phyloP scores from a whole-genome alignment of 2,888 invertebrate genomes.

The Theretra japonica region DNA sequence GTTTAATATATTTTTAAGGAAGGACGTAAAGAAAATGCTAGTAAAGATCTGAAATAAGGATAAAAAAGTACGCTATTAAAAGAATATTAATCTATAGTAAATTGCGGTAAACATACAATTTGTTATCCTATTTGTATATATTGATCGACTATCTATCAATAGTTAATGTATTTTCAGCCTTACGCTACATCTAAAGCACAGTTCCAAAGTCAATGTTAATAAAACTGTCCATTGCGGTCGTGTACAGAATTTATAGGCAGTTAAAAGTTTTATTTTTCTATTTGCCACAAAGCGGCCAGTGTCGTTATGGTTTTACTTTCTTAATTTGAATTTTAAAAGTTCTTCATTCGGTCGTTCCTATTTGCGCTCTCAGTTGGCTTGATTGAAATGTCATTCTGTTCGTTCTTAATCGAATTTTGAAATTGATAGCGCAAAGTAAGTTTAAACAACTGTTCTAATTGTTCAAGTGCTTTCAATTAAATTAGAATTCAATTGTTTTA shows the following conservation, averaged over 20 bases:
- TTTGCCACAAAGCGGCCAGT: slow-evolving; percentile 26
- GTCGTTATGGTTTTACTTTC: slow-evolving; percentile 24
- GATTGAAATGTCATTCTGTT: neutral
- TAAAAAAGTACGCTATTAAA: no score
- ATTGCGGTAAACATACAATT: no score
- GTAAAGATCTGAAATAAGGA: no score
- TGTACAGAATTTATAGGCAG: slow-evolving; percentile 28
- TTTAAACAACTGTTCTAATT: neutral
- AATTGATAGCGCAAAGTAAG: neutral
- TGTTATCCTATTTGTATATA: no score
- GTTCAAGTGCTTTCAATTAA: neutral
- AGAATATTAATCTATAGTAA: no score
- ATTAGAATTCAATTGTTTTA: neutral
- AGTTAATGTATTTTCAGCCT: neutral
- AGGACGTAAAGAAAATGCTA: no score
- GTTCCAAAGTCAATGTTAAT: slow-evolving; percentile 15
- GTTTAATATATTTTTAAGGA: no score
- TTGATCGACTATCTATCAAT: no score
- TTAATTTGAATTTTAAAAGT: slow-evolving; percentile 22
- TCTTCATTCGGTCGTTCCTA: slow-evolving; percentile 8
- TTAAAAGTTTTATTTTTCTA: slow-evolving; percentile 29
- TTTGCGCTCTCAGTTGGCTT: neutral
- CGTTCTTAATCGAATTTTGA: neutral
- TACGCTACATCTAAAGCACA: slow-evolving; percentile 13
- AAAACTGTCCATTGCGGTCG: slow-evolving; percentile 26